Evolutionary conservation across 2,113 vertebrate genomes (phyloP), one percentile per base, ranked within the genome.

Genomic region (Leucoraja erinaceus): DNA sequence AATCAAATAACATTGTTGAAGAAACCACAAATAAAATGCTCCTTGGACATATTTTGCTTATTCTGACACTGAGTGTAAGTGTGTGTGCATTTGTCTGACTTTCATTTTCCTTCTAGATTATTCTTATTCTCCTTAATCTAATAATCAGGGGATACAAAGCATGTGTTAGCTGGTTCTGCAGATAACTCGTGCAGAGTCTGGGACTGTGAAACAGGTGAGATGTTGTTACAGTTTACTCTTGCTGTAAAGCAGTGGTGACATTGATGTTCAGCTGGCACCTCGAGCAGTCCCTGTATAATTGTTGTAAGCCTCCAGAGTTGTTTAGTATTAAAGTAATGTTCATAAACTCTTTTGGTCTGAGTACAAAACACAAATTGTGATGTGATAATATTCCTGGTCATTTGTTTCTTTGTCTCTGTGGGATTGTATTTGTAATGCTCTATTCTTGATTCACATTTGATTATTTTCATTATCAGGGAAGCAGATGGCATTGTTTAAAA

Each of bases 131-230:
- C 95, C 96, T 94, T 97, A 94, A 97, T 95, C 33, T 25, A 0
- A 0, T 14, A 28, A 59, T 25, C 94, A 99, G 99, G 98, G 99
- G 99, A 99, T 95, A 99, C 98, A 0, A 98, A 97, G 38, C 98
- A 98, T 0, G 98, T 99, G 61, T 96, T 99, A 59, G 99, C 99
- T 0, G 98, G 99, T 92, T 99, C 99, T 22, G 99, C 99, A 0
- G 99, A 99, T 94, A 99, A 99, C 95, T 97, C 97, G 95, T 99
- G 99, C 94, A 96, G 98, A 4, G 97, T 99, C 31, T 99, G 98
- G 98, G 98, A 99, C 95, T 99, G 98, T 91, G 97, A 99, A 94
- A 99, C 99, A 0, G 98, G 99, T 99, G 93, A 93, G 95, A 93
- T 0, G 5, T 63, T n/a, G 6, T 33, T 61, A 25, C 33, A 63